Evolutionary conservation across 2,888 invertebrate genomes (phyloP), one percentile per base, ranked within the genome.

Genomic region (Odontomyia ornata): DNA sequence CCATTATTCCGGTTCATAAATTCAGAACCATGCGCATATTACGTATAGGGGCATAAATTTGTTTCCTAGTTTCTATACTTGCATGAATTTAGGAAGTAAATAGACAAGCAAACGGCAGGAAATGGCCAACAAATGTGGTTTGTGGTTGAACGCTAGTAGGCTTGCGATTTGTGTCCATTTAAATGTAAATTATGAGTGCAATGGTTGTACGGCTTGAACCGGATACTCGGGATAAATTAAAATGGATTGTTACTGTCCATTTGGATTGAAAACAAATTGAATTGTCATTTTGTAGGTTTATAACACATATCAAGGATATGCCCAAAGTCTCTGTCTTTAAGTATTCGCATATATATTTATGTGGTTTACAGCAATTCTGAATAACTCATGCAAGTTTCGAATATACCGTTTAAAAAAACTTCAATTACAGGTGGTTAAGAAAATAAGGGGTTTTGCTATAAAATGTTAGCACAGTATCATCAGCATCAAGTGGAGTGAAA

Each of bases 1-100:
- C 78, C 77, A 80, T 80, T 79, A 80, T 80, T 80, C 76, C 77
- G 77, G 78, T 78, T 78, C 78, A 80, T 79, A 80, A 80, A 80
- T 80, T 78, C 78, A n/a, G 52, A 4, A 18, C 7, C 52, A 18
- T 15, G 13, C 15, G 52, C 52, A 52, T 52, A 52, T 52, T 52
- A 52, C 15, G 13, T 52, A 18, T 52, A 15, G 15, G 36, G 4
- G 3, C 36, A 36, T 36, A 36, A 36, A 36, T 36, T 52, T 52
- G 52, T 52, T 36, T n/a, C 3, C 52, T 52, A n/a, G 52, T 52
- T 52, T 52, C 52, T 15, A 18, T 52, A 52, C 13, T 52, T 52
- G 52, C 5, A 18, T 52, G 15, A 52, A n/a, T 52, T 52, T n/a
- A n/a, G n/a, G n/a, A 18, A 52, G 52, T 52, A 9, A 52, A 52